Percentiles rank a stretch among this genome's conserved stretches.
Evolutionary conservation across 2,888 invertebrate species (phyloP).

Genomic region (Drosophila barbarae): DNA sequence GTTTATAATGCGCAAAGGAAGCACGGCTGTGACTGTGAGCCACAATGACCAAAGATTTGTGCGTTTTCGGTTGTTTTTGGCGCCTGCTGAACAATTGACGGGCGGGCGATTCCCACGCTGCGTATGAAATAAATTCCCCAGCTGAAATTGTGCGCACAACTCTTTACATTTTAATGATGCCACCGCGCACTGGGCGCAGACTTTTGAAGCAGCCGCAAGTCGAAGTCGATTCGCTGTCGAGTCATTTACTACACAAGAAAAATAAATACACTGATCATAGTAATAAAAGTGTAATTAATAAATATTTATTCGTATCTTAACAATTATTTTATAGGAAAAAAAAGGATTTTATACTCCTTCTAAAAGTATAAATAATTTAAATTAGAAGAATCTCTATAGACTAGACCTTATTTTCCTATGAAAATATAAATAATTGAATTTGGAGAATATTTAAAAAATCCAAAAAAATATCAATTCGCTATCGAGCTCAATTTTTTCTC

Average conservation of each 20-base stretch:
- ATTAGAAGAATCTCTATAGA: no score
- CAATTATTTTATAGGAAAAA: background rate
- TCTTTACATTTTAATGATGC: slow-evolving; percentile 74
- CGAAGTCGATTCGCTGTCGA: slow-evolving; percentile 49
- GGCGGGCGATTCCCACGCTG: slow-evolving; percentile 65
- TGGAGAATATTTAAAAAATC: background rate
- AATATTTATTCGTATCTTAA: background rate
- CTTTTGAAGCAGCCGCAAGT: slow-evolving; percentile 69
- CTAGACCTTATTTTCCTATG: background rate
- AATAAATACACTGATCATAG: background rate
- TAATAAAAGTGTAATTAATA: background rate
- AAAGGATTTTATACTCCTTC: background rate
- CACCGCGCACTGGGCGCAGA: slow-evolving; percentile 51
- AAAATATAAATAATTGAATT: background rate
- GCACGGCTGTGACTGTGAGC: slow-evolving; percentile 23
- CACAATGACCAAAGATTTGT: slow-evolving; percentile 23
- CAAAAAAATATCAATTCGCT: background rate
- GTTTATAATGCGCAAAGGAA: slow-evolving; percentile 66
- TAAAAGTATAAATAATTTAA: no score
- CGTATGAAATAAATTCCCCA: slow-evolving; percentile 71
- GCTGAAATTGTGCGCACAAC: slow-evolving; percentile 58
- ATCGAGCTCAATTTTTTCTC: background rate
- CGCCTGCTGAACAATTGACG: slow-evolving; percentile 69
- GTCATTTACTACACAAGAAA: slow-evolving; percentile 50
- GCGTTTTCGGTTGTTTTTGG: slow-evolving; percentile 38